Conservation (phyloP, 2,113 vertebrate genomes). For the Stercorarius parasiticus region DNA sequence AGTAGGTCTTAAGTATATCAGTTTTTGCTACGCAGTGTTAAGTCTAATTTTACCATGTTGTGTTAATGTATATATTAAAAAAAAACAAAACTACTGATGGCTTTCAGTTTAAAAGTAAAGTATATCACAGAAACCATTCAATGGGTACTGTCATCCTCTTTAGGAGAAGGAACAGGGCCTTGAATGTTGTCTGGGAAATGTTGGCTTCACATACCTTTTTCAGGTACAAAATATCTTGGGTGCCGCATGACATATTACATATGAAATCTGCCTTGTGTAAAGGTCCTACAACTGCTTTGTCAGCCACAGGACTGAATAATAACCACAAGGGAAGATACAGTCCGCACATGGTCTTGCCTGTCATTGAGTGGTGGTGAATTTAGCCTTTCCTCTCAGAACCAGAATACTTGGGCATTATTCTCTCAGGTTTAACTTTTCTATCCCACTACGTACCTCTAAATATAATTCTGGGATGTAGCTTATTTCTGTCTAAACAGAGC, state of each 20-base stretch:
- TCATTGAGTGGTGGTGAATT: background rate
- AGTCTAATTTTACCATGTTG: background rate
- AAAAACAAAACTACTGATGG: background rate
- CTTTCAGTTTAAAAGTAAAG: background rate
- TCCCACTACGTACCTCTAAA: background rate
- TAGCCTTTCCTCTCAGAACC: background rate
- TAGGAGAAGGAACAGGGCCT: background rate
- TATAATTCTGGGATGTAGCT: background rate
- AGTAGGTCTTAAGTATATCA: background rate
- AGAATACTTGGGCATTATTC: background rate
- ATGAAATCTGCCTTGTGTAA: background rate
- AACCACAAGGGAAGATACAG: background rate
- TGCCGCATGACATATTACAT: background rate
- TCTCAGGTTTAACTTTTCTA: background rate
- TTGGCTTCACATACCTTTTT: background rate
- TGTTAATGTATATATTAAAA: background rate
- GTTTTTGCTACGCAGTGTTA: fast-evolving
- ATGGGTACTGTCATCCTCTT: background rate
- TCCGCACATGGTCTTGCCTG: background rate
- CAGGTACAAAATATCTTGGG: background rate
- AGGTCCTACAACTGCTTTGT: background rate
- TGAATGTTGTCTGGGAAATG: background rate
- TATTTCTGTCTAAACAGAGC: background rate
- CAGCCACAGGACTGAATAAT: background rate
- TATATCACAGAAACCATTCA: background rate